Base-by-base conservation (phyloP, 2,888 invertebrate species). In the Lamellibrachia columna region DNA sequence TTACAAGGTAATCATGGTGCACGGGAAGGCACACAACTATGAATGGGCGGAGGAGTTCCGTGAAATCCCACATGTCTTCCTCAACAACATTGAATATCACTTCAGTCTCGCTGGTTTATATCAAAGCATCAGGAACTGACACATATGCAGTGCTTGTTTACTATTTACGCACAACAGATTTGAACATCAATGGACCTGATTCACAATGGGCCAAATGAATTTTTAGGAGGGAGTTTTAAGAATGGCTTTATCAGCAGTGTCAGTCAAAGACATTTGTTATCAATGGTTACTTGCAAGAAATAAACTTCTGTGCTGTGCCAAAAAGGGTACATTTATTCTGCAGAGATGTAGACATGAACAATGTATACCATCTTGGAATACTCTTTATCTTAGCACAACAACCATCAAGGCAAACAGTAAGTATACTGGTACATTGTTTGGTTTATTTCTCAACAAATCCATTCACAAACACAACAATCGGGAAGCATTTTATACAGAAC, bases 381-480 rank as follows among this genome's bases (percentile, higher is more conserved):
- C 40, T 40, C 40, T 40, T 40, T 40, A 40, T 58, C 58, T 58
- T 58, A 3, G 22, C 75, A 75, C 75, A 75, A n/a, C n/a, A 75
- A 75, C 6, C 75, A 22, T 75, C 75, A 15, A 75, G 75, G n/a
- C 75, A 75, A 75, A 75, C 75, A 75, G 15, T 22, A 11, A 75
- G 75, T 75, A 75, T 75, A 75, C 75, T 75, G 75, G 75, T 75
- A 75, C 75, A 75, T 75, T 75, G 75, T 75, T 75, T n/a, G n/a
- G 75, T 75, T 75, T 75, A 75, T 75, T 75, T 75, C 75, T 75
- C 75, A 75, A 75, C 75, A 75, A 75, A 22, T 75, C 75, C 75
- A 75, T 75, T 75, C 75, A 75, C 75, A 75, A 75, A 75, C 75
- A 75, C 75, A 75, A 75, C 75, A 75, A 75, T 75, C 15, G 22